Evolutionary conservation across 2,797 vertebrate genomes (phyloP), one percentile per base, ranked within the genome.

Genomic region (Mus minutoides): DNA sequence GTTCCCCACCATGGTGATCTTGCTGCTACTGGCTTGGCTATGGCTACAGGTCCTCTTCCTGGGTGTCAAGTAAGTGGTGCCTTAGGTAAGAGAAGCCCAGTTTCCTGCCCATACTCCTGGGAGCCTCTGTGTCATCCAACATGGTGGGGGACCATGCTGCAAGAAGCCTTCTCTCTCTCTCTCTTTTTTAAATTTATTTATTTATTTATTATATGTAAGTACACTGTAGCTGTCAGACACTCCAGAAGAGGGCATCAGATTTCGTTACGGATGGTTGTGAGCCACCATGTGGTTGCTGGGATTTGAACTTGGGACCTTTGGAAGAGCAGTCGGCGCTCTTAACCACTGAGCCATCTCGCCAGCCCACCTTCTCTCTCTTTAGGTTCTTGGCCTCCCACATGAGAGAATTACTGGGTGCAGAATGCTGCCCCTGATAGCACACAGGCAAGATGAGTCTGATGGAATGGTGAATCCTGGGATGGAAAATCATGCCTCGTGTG

Each of bases 11-110:
- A 99, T 99, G 99, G 0, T 99, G 29, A 5, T 99, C 80, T 98
- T 99, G 97, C 98, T 99, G 96, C 0, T 97, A 58, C 49, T 99
- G 29, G 73, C 99, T 0, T 99, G 99, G 99, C 0, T 99, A 17
- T 99, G 99, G 99, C 99, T 99, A 24, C 99, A 99, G 98, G 91
- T 98, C 52, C 52, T 99, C 93, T 99, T 98, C 97, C 90, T 99
- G 96, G 99, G 99, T 88, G 97, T 99, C 89, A 98, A 99, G 99
- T 99, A 98, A 99, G 99, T 98, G 86, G 22, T 6, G 3, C 34
- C 11, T 13, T 71, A 56, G 19, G 19, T 77, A 54, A 29, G 69
- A 92, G 58, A 54, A 17, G 16, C 78, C 56, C 46, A 3, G 37
- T 40, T 58, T 37, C 49, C 88, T 37, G 56, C 8, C 34, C 29